These are phyloP conservation scores for Ianthella basta DNA, from an alignment of 37 sponge, comb jelly and placozoan species.

Conservation along the genomic window DNA sequence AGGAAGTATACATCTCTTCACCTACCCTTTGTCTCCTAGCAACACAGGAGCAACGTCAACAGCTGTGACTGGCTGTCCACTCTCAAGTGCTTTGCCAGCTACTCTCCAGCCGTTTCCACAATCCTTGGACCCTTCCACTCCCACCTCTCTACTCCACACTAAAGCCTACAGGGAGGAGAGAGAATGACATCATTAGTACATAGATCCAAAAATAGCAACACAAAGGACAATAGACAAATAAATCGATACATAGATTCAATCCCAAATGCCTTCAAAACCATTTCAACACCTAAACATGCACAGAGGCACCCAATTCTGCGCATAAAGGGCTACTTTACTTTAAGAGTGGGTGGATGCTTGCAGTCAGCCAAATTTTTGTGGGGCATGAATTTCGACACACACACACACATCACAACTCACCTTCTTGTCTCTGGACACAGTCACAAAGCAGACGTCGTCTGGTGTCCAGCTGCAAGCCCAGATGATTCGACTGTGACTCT, in stretches of 20 bases:
- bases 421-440: conserved; percentile 91
- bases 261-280: too few relatives aligned
- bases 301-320: too few relatives aligned
- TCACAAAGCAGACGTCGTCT: conserved; percentile 87
- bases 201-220: not conserved
- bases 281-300: too few relatives aligned
- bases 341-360: too few relatives aligned
- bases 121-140: conserved; percentile 20
- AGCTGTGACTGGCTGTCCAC: conserved; percentile 66
- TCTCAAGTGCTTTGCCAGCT: conserved; percentile 37
- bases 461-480: conserved; percentile 88
- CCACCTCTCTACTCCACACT: conserved; percentile 54
- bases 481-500: conserved; percentile 82
- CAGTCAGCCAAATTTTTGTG: too few relatives aligned
- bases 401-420: conserved; percentile 23
- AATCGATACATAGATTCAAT: too few relatives aligned
- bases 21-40: conserved; percentile 28
- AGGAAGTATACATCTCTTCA: not conserved
- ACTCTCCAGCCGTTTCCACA: conserved; percentile 64
- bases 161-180: conserved; percentile 37
- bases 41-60: conserved; percentile 70
- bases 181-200: not conserved
- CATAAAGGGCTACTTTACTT: too few relatives aligned
- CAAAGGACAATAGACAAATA: not conserved
- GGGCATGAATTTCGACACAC: too few relatives aligned